Conservation (phyloP, 2,888 invertebrate species). For the Lasioglossum figueresi region DNA sequence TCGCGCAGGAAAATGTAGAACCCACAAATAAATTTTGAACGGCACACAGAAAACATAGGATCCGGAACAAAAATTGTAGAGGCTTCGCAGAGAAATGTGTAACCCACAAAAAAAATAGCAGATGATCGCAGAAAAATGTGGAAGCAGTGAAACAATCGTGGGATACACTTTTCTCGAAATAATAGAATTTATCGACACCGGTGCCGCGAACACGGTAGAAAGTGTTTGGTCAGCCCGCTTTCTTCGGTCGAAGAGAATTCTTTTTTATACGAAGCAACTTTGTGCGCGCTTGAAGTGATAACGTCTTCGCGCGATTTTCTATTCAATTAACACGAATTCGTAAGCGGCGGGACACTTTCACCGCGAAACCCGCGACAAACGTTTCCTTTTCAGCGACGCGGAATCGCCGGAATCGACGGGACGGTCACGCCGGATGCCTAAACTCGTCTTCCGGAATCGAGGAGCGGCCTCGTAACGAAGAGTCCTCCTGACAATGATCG, state of each 20-base stretch:
- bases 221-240: slow-evolving; percentile 6
- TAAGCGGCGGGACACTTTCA: slow-evolving; percentile 22
- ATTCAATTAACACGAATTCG: slow-evolving; percentile 28
- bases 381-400: background rate
- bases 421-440: background rate
- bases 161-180: background rate
- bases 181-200: background rate
- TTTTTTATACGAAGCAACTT: background rate
- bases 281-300: background rate
- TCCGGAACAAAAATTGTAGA: too few relatives aligned
- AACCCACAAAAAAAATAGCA: background rate
- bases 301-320: slow-evolving; percentile 6
- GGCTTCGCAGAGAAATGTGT: too few relatives aligned
- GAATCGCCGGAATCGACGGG: background rate
- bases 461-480: background rate
- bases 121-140: background rate
- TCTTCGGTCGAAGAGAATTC: background rate
- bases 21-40: too few relatives aligned
- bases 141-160: background rate
- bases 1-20: too few relatives aligned
- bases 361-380: background rate
- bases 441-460: slow-evolving; percentile 16
- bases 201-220: background rate
- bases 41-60: too few relatives aligned
- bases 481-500: background rate